These are phyloP conservation scores for Sussaba pulchella DNA, from an alignment of 2,888 invertebrate species.

Conservation along the genomic window DNA sequence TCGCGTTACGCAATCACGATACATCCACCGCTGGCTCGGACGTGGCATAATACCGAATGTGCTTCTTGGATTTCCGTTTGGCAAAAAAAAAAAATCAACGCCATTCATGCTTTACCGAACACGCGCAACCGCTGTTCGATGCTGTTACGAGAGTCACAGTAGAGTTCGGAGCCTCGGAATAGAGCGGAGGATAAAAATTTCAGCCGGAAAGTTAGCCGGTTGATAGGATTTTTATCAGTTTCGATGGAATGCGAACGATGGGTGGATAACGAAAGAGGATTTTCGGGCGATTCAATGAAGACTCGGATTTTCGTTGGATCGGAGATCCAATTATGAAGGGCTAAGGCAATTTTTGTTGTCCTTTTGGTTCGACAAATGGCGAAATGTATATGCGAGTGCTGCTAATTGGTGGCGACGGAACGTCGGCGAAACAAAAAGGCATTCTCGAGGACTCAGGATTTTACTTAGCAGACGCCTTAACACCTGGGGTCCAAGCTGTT, in stretches of 20 bases:
- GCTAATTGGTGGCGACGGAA: constrained; percentile 41
- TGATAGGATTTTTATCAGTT: no score
- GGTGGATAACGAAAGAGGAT: no score
- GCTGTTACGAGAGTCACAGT: neutral
- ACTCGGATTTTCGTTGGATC: no score
- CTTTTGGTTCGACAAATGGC: neutral
- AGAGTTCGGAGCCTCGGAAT: no score
- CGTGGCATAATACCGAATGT: neutral
- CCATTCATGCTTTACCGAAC: constrained; percentile 3
- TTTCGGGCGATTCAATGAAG: no score
- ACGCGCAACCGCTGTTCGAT: neutral
- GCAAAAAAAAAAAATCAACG: neutral
- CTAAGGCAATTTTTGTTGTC: neutral
- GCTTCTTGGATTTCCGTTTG: neutral
- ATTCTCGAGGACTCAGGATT: constrained; percentile 47
- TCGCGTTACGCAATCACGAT: constrained; percentile 6
- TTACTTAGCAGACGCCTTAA: constrained; percentile 48
- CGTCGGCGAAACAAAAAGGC: constrained; percentile 31
- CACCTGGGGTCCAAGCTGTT: constrained; percentile 29
- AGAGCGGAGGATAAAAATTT: no score
- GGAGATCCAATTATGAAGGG: neutral
- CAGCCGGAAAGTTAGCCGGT: no score
- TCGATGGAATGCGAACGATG: no score
- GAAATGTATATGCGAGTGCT: neutral
- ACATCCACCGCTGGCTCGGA: neutral